Percentiles rank a stretch among this genome's conserved stretches.
phyloP scores from a whole-genome alignment of 2,113 vertebrate species.

The Polypterus senegalus region DNA sequence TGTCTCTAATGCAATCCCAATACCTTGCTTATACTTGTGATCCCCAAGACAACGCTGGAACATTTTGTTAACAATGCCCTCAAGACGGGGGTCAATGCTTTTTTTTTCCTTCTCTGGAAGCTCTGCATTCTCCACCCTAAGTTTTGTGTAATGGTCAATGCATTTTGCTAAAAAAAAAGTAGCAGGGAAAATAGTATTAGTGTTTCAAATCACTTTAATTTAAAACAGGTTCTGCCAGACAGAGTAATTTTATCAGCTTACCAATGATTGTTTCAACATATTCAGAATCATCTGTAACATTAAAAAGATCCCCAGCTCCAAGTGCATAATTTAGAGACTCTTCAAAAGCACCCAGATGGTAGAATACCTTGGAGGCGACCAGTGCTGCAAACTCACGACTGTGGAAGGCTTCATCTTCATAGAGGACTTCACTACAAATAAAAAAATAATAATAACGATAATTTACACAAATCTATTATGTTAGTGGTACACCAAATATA shows the following conservation, averaged over 20 bases:
- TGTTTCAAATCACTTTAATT: too few species aligned
- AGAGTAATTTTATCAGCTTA: constrained; percentile 33
- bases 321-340: constrained; percentile 95
- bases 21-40: constrained; percentile 96
- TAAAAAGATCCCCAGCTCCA: constrained; percentile 95
- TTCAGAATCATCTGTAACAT: constrained; percentile 92
- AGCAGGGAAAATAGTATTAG: neutral
- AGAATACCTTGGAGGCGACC: constrained; percentile 97
- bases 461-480: constrained; percentile 6
- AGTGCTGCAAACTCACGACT: constrained; percentile 90
- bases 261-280: constrained; percentile 98
- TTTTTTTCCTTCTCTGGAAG: constrained; percentile 84
- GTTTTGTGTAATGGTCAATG: constrained; percentile 95
- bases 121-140: constrained; percentile 90
- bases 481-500: too few species aligned
- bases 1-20: constrained; percentile 90
- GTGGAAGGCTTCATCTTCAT: constrained; percentile 92
- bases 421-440: constrained; percentile 78
- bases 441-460: constrained; percentile 7
- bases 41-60: constrained; percentile 91
- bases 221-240: neutral
- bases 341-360: constrained; percentile 94
- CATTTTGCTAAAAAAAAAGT: constrained; percentile 70
- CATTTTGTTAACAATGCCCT: constrained; percentile 98
- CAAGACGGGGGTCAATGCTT: constrained; percentile 79